Percentiles rank a stretch among this genome's conserved stretches.
phyloP scores from a whole-genome alignment of 64 coral and sea anemone genomes.

The Dendronephthya gigantea region DNA sequence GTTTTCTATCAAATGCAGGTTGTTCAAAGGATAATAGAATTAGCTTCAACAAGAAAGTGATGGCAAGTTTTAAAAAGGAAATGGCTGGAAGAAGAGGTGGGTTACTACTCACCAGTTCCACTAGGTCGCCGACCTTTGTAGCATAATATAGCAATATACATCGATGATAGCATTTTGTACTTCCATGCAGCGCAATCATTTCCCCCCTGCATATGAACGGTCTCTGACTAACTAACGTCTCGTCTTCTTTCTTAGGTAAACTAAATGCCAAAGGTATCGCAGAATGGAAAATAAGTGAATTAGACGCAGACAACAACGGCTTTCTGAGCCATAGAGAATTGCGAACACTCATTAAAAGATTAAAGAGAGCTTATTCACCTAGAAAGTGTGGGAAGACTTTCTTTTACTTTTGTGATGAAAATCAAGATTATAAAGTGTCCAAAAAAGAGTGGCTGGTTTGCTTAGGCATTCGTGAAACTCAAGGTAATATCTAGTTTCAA shows the following conservation, averaged over 20 bases:
- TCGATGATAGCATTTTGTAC: no score
- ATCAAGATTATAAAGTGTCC: neutral
- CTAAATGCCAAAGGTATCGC: neutral
- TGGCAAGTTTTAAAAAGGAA: neutral
- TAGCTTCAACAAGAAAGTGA: neutral
- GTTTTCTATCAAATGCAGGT: neutral
- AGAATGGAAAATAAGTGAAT: neutral
- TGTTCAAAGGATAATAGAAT: neutral
- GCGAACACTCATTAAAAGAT: neutral
- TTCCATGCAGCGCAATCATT: no score
- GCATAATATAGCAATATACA: no score
- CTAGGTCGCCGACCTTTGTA: no score
- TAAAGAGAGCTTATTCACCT: neutral
- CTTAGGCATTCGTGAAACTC: neutral
- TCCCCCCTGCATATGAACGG: no score
- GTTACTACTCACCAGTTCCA: no score
- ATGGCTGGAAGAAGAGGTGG: no score
- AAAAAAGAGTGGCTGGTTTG: constrained; percentile 2
- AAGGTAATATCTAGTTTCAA: neutral
- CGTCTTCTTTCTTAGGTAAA: neutral
- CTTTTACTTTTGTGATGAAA: neutral
- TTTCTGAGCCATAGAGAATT: neutral
- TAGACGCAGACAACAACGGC: neutral
- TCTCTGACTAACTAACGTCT: neutral
- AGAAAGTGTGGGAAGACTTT: constrained; percentile 8